Evolutionary conservation across 2,888 invertebrate genomes (phyloP), one percentile per base, ranked within the genome.

Genomic region (Hirudinaria manillensis): DNA sequence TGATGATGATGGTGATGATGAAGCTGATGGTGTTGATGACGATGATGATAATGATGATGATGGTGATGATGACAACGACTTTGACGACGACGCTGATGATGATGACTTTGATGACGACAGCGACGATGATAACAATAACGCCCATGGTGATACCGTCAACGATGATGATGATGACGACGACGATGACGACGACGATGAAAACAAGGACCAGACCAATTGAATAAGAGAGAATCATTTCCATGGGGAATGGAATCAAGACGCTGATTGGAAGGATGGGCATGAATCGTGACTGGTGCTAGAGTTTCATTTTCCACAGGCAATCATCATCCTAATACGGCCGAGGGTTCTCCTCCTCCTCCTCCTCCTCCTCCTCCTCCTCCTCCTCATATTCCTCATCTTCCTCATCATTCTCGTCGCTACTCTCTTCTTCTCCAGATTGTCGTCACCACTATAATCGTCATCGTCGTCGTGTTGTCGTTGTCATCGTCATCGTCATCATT

Each of bases 51-150:
- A 66, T 6, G 24, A 65, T 32, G 61, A 36, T 34, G 65, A 65
- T n/a, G 74, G 2, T n/a, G 74, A 65, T 74, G 74, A 65, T 66
- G 16, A 74, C 24, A 13, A 66, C 56, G 73, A 73, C 16, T 65
- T 3, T 32, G 73, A 10, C 1, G 74, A 74, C 21, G 74, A 66
- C 10, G 68, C 2, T 34, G 34, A 34, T 68, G 36, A 10, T 68
- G 68, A 68, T 4, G 36, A 34, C 34, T 29, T 19, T 68, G 68
- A 68, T 2, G 36, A 34, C 4, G 68, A 34, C 36, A 34, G 13
- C 6, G 68, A 34, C 16, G 36, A 34, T 24, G 68, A 68, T 68
- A 21, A n/a, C 24, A 27, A 32, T 67, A 16, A 32, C 24, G 67
- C 3, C 34, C 4, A 32, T 24, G 67, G 7, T 24, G 24, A 32